Base-by-base conservation (phyloP, 2,888 invertebrate species). In the Acrobasis repandana region DNA sequence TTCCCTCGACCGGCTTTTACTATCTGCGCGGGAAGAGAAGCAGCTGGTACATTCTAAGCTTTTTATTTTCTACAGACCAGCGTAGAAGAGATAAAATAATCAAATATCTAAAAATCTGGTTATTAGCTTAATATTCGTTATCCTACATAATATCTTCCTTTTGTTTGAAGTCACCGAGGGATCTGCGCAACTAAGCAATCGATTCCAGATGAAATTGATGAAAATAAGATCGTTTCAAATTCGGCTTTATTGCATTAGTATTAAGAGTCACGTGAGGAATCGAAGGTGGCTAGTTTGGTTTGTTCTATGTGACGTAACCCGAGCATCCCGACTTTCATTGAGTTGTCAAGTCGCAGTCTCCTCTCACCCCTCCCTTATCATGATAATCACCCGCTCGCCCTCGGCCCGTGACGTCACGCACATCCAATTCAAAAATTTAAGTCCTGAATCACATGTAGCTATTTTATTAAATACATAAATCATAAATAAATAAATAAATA, bases 341-440 rank as follows among this genome's bases (percentile, higher is more conserved):
- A 80, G 75, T 66, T 72, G 71, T 79, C 68, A 66, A 60, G 67
- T 62, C 58, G 57, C 15, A n/a, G 57, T 11, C 46, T 52, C 60
- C 60, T 34, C 52, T 46, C 14, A 43, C 63, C 72, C 63, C 65
- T 68, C 71, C 69, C 68, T 68, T 69, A 67, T 72, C 71, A 65
- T 65, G 67, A 67, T 77, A 77, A 77, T 77, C 71, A 68, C 66
- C 67, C 65, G 62, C 67, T 70, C 62, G 54, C 68, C 69, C 67
- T 68, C 64, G 61, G 58, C 62, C 60, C 14, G 68, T 83, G 81
- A 85, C 85, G 85, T 83, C 85, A 82, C 66, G 61, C 84, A 82
- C 67, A 60, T 51, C 52, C 65, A 72, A 71, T 71, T 72, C 73
- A 74, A 72, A 11, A 43, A 43, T n/a, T n/a, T 5, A 14, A 14